phyloP scores from a whole-genome alignment of 2,888 invertebrate species.

The Copidosoma aretas region DNA sequence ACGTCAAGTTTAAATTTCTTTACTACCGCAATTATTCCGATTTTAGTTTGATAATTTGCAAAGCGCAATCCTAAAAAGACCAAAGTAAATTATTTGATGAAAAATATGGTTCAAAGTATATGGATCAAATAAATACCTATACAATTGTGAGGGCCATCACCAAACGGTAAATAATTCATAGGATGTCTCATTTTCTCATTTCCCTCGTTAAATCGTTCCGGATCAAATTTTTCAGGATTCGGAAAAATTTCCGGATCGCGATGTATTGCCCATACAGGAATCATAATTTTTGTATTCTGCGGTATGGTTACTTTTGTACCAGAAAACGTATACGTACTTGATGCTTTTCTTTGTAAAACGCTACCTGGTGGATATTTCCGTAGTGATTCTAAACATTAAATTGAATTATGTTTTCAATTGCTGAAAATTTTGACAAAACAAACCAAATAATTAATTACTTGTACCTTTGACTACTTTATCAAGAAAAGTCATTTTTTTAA shows the following conservation, averaged over 20 bases:
- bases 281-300: conserved; percentile 37
- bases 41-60: conserved; percentile 56
- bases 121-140: conserved; percentile 40
- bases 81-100: conserved; percentile 25
- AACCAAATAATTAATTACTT: no score
- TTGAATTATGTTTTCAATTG: no score
- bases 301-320: conserved; percentile 45
- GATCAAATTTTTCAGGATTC: conserved; percentile 46
- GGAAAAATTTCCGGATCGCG: conserved; percentile 47
- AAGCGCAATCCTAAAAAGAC: conserved; percentile 47
- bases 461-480: conserved; percentile 53
- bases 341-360: background rate
- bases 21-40: conserved; percentile 55
- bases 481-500: conserved; percentile 61
- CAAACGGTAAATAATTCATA: conserved; percentile 45
- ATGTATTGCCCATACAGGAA: conserved; percentile 48
- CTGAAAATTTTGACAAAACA: no score
- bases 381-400: background rate
- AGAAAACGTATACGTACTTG: conserved; percentile 51
- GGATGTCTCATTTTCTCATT: conserved; percentile 36
- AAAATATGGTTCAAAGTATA: background rate
- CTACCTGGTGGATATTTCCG: background rate
- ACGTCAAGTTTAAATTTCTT: conserved; percentile 53
- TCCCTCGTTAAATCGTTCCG: conserved; percentile 45
- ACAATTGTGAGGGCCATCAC: conserved; percentile 47